Base-by-base conservation (phyloP, 2,113 vertebrate genomes). In the Odocoileus virginianus region DNA sequence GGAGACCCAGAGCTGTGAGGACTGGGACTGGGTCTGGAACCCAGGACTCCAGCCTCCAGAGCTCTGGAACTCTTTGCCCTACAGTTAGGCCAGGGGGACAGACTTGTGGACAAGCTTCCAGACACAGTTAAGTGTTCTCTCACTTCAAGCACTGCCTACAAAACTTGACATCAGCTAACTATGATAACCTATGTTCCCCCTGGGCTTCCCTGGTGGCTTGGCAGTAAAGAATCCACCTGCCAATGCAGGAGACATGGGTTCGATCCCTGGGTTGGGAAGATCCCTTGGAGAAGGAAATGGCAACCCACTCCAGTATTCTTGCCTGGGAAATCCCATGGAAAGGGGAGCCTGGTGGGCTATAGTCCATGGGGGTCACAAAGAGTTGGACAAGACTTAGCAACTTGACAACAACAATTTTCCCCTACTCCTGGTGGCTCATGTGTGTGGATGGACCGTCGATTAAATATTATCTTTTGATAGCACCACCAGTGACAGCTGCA, bases 91-190 rank as follows among this genome's bases (percentile, higher is more conserved):
- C 50, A 87, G 36, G 25, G 33, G 30, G 3, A 40, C 15, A 87
- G 12, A 84, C 19, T 82, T 55, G 21, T 27, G 61, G 52, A 85
- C 13, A 93, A 92, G 40, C 15, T 61, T 82, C 16, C 33, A 83
- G 19, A 60, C 4, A 88, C 0, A 36, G 5, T 43, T 12, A 33
- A 78, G 16, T 57, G 17, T 64, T 98, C 91, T 97, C 96, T 79
- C 84, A 71, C 96, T 98, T 97, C 82, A 88, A 95, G 93, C 90
- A 86, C 76, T 76, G 14, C 36, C 57, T 28, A 33, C 52, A 30
- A 92, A 94, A 67, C 76, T 12, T 67, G 25, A 74, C n/a, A 98
- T 94, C 95, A 93, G 40, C 74, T 97, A 97, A 98, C 98, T 97
- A 97, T 84, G 97, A 82, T 87, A 58, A 97, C 85, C 87, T 96